A percentile compares a stretch with the other conserved stretches of the same genome.
These are phyloP conservation scores for Apus apus DNA, from an alignment of 2,113 vertebrate species.

Conservation along the genomic window DNA sequence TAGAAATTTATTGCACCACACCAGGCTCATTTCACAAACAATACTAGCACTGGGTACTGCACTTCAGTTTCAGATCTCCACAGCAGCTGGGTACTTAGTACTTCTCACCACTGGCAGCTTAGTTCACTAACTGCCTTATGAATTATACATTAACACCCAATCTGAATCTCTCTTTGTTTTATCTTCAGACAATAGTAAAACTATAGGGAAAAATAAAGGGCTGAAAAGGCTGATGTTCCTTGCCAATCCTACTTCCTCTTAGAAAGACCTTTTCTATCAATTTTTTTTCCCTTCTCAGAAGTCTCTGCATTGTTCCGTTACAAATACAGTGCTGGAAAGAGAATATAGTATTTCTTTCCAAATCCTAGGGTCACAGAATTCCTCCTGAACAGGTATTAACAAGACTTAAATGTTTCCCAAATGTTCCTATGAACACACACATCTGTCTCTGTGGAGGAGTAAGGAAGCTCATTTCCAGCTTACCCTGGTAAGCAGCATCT, in stretches of 20 bases:
- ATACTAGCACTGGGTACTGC: background rate
- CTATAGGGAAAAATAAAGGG: background rate
- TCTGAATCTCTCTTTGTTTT: background rate
- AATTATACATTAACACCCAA: background rate
- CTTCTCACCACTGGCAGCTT: background rate
- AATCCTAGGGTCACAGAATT: background rate
- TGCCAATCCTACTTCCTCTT: background rate
- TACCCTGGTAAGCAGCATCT: conserved; percentile 95
- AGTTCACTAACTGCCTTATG: background rate
- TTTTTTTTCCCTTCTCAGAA: background rate
- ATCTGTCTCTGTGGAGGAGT: background rate
- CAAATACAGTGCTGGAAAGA: background rate
- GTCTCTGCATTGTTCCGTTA: background rate
- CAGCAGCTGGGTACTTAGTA: background rate
- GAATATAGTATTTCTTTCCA: background rate
- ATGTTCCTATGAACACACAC: background rate
- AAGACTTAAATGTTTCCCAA: background rate
- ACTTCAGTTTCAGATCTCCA: background rate
- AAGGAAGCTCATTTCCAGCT: background rate
- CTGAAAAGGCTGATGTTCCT: background rate
- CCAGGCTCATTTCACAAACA: background rate
- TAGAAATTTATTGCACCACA: background rate
- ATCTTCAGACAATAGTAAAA: background rate
- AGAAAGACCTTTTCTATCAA: background rate
- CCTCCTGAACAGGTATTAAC: background rate